Conservation (phyloP, 2,888 invertebrate genomes). For the Ephialtes manifestator region DNA sequence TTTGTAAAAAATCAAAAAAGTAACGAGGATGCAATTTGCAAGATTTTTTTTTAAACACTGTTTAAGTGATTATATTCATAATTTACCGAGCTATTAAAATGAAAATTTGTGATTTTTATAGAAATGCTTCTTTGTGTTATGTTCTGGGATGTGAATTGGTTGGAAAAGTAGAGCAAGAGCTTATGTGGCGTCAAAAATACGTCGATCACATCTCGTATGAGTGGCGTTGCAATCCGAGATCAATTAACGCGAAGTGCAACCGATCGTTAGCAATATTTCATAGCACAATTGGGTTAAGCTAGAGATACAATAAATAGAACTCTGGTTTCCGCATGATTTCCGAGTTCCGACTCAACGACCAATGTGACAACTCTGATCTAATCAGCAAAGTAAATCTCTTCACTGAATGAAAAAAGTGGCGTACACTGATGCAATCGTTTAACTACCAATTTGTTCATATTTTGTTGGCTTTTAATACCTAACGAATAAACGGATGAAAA, state of each 20-base stretch:
- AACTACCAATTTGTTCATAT: background rate
- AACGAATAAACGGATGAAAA: too few species aligned
- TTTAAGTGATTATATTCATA: too few species aligned
- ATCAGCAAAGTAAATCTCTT: constrained; percentile 4
- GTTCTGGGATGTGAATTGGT: background rate
- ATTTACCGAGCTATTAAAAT: too few species aligned
- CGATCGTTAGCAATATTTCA: constrained; percentile 8
- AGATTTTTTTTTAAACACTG: too few species aligned
- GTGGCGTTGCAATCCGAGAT: background rate
- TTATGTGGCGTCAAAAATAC: background rate
- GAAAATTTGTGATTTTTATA: too few species aligned
- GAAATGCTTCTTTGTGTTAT: background rate
- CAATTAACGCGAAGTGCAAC: constrained; percentile 24
- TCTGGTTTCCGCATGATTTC: constrained; percentile 2
- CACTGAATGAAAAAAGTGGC: background rate
- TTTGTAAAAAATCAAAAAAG: too few species aligned
- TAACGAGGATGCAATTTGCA: too few species aligned
- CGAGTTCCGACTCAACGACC: constrained; percentile 3
- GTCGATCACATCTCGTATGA: background rate
- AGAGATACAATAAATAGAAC: background rate
- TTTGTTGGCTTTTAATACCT: background rate
- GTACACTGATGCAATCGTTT: background rate
- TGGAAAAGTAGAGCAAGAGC: background rate
- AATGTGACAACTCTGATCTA: background rate
- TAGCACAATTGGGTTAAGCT: background rate